Evolutionary conservation across 2,797 vertebrate species (phyloP), one percentile per base, ranked within the genome.

Genomic region (Artibeus jamaicensis): DNA sequence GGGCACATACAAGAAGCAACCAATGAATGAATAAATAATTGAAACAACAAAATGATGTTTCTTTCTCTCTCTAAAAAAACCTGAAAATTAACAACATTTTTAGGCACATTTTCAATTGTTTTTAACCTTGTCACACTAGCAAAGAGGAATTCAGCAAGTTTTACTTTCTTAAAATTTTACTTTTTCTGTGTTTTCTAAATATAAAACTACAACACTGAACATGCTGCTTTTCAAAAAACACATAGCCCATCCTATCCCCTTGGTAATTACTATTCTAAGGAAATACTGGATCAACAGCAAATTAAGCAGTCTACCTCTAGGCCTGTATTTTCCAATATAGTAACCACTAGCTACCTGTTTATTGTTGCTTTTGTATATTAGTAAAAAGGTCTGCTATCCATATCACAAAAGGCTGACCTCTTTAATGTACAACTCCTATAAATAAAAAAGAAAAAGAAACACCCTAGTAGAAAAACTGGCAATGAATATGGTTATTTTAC

Each of bases 401-500:
- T 91, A 94, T 50, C 32, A 70, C 29, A 93, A 84, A 86, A 14
- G 37, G 37, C 11, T 79, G 70, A 91, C 29, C 87, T 89, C 42
- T 21, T 46, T 77, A 81, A 95, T 55, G 65, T 34, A 65, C 55
- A 78, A 62, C 34, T 76, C 18, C 39, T 76, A 92, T 87, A 87
- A 94, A 46, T 68, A 46, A 89, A 91, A 92, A 95, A 34, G 42
- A 32, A 73, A 50, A 65, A 73, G 3, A 82, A 93, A 74, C 42
- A 67, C 2, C 10, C 22, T 77, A 79, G 53, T 12, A 76, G 48
- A 82, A 96, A 96, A 88, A 59, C 6, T 90, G 32, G 29, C 29
- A 70, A 95, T 70, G 10, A 89, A 29, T 89, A 89, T 84, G 24
- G 24, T 42, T 44, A 93, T 53, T 91, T 76, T 59, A 94, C n/a